phyloP scores from a whole-genome alignment of 2,797 vertebrate genomes.

The Carcharodon carcharias region DNA sequence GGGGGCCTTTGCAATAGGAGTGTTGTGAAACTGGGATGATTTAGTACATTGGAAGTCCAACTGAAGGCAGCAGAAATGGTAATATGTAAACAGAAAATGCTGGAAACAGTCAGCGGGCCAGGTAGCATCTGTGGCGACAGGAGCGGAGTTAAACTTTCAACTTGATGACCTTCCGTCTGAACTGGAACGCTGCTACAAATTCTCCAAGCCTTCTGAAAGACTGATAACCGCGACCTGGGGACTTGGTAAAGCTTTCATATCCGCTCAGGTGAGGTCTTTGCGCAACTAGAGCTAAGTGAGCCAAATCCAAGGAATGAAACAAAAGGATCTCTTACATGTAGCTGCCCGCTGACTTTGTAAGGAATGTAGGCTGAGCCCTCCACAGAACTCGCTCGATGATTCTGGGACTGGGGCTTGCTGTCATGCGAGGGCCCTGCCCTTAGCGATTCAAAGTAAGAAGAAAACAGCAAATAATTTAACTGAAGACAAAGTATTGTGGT shows the following conservation, averaged over 20 bases:
- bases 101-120: not conserved
- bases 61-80: not conserved
- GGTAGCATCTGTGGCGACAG: not conserved
- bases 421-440: not conserved
- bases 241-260: not conserved
- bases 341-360: not conserved
- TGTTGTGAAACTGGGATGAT: not conserved
- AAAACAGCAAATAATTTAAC: not conserved
- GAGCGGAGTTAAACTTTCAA: not conserved
- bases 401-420: not conserved
- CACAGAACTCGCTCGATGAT: not conserved
- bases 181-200: not conserved
- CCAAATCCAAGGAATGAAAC: not conserved
- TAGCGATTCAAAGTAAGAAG: not conserved
- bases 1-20: not conserved
- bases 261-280: not conserved
- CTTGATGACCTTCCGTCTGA: not conserved
- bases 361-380: not conserved
- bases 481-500: not conserved
- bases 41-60: not conserved
- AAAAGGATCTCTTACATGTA: not conserved
- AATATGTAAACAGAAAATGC: not conserved
- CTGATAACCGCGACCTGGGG: not conserved
- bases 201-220: not conserved
- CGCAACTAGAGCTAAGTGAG: not conserved